Evolutionary conservation across 2,888 invertebrate genomes (phyloP), one percentile per base, ranked within the genome.

Genomic region (Limnephilus marmoratus): DNA sequence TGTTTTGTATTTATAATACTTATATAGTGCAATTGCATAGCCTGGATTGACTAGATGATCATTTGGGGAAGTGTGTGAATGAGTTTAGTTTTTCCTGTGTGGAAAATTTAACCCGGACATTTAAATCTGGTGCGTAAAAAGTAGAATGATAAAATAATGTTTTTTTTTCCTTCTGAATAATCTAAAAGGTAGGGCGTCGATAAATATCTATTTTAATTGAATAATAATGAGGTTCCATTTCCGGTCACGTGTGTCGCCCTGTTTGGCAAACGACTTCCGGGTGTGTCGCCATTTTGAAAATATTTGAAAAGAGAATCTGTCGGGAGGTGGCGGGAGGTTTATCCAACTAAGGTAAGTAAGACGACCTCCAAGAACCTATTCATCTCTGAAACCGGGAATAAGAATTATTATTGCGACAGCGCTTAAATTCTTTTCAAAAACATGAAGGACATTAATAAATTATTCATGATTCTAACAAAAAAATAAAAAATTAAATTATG

Each of bases 271-370:
- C 37, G 83, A 34, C 37, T 83, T 41, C 83, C 83, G 83, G 34
- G n/a, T 24, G n/a, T 31, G 88, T 37, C 81, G 88, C 88, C 88
- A 89, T 89, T 81, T 89, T 89, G 88, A 3, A 89, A 89, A 81
- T 89, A 89, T 89, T 89, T 34, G 88, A 80, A 89, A 89, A 89
- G 88, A 89, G 68, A 89, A 80, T 89, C 88, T 37, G 41, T 29
- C 24, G 80, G 88, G 81, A 88, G 87, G 31, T 5, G 5, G 68
- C 2, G 24, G 13, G 80, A n/a, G 88, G 81, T n/a, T 89, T 18
- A 89, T 80, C 41, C 13, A 80, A 80, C 34, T 80, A 18, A 34
- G 88, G 88, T 80, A 3, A 86, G 49, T 86, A 89, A 80, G 80
- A 89, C 34, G 88, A 12, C 3, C 9, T 68, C 24, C 24, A 18